Evolutionary conservation across 2,888 invertebrate species (phyloP).

Genomic region (Eupithecia tripunctaria): DNA sequence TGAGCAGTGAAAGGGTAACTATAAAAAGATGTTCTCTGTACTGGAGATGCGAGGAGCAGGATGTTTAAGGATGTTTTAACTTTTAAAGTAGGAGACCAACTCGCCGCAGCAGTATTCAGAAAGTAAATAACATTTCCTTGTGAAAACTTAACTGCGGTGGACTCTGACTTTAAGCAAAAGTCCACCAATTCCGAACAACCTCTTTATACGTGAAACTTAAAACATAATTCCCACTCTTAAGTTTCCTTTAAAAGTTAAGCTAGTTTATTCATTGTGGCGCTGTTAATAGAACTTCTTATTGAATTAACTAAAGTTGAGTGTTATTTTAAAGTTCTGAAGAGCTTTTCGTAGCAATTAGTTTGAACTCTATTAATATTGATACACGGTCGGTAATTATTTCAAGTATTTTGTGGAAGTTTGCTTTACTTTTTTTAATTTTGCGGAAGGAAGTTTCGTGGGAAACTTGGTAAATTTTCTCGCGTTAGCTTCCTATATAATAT

Average conservation of each 20-base stretch:
- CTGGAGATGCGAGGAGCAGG: too few species aligned
- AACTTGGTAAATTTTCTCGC: neutral
- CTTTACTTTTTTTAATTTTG: neutral
- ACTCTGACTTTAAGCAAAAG: neutral
- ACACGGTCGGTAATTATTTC: neutral
- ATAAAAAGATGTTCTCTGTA: too few species aligned
- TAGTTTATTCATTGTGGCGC: constrained; percentile 27
- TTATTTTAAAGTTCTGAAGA: neutral
- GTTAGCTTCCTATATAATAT: neutral
- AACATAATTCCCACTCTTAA: constrained; percentile 26
- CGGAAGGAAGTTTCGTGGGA: neutral
- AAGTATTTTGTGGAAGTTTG: neutral
- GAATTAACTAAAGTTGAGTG: neutral
- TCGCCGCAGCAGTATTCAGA: neutral
- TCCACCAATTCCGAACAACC: neutral
- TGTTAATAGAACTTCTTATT: constrained; percentile 10
- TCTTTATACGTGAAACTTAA: constrained; percentile 6
- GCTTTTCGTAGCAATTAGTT: constrained; percentile 9
- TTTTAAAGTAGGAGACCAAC: neutral
- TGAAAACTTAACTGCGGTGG: neutral
- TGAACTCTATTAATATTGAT: constrained; percentile 3
- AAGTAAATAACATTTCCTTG: neutral
- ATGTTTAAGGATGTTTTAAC: neutral
- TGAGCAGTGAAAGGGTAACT: too few species aligned
- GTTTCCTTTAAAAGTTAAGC: constrained; percentile 32